Conservation (phyloP, 2,113 vertebrate genomes). For the Geococcyx californianus region DNA sequence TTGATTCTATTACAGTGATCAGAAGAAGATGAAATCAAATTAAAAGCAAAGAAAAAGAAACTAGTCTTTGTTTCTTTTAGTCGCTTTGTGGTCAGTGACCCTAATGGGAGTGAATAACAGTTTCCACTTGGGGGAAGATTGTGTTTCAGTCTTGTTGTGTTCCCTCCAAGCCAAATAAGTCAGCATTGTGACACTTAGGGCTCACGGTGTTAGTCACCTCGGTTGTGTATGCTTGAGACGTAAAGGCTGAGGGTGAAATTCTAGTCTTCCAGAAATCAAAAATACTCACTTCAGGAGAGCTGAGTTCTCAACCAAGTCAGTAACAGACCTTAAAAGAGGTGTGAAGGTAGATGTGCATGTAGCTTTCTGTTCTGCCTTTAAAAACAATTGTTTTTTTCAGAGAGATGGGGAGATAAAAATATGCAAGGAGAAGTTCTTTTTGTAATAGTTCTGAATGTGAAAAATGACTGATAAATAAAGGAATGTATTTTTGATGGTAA, state of each 20-base stretch:
- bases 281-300: background rate
- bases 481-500: background rate
- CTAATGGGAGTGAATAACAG: slow-evolving; percentile 21
- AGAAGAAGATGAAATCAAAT: background rate
- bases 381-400: background rate
- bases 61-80: background rate
- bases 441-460: background rate
- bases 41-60: slow-evolving; percentile 30
- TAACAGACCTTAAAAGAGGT: background rate
- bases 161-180: slow-evolving; percentile 45
- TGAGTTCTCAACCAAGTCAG: background rate
- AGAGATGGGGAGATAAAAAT: background rate
- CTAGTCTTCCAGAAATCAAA: slow-evolving; percentile 17
- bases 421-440: background rate
- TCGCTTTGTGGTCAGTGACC: slow-evolving; percentile 35
- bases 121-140: slow-evolving; percentile 47
- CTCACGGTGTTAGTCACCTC: slow-evolving; percentile 16
- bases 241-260: slow-evolving; percentile 24
- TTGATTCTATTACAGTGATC: background rate
- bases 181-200: slow-evolving; percentile 32
- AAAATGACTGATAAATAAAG: background rate
- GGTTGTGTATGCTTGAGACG: background rate
- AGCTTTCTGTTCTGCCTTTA: background rate
- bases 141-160: slow-evolving; percentile 48
- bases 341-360: background rate